These are phyloP conservation scores for Cladopsammia gracilis DNA, from an alignment of 64 coral and sea anemone genomes.

Conservation along the genomic window DNA sequence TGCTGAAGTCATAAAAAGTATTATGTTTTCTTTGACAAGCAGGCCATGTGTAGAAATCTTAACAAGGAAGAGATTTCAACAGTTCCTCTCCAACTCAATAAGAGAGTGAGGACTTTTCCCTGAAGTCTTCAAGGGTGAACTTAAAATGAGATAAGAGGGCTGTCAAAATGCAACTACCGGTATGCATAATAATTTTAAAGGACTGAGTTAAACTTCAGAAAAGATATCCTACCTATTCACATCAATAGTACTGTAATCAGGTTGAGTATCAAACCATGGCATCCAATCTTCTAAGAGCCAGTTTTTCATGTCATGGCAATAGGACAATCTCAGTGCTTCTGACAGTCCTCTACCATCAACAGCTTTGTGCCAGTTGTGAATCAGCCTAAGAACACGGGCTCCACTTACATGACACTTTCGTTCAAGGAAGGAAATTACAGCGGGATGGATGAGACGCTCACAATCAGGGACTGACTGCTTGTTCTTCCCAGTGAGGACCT, in stretches of 20 bases:
- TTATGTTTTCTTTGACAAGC: too few relatives aligned
- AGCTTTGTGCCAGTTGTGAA: slow-evolving; percentile 74
- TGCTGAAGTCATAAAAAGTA: too few relatives aligned
- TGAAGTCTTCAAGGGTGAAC: too few relatives aligned
- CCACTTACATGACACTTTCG: slow-evolving; percentile 11
- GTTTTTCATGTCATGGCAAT: slow-evolving; percentile 37
- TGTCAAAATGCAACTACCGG: too few relatives aligned
- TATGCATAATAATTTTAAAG: too few relatives aligned
- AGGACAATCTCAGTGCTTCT: slow-evolving; percentile 18
- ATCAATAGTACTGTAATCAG: slow-evolving; percentile 58
- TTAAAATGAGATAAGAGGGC: too few relatives aligned
- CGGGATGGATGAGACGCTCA: slow-evolving; percentile 26
- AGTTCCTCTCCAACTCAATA: too few relatives aligned
- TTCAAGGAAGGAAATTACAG: slow-evolving; percentile 57
- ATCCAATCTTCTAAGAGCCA: slow-evolving; percentile 75
- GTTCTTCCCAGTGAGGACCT: slow-evolving; percentile 62
- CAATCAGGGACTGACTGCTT: slow-evolving; percentile 67
- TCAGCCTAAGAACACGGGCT: slow-evolving; percentile 12
- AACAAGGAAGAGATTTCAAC: too few relatives aligned
- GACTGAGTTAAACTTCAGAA: neutral
- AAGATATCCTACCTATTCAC: slow-evolving; percentile 50
- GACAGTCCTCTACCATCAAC: slow-evolving; percentile 65
- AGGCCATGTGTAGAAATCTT: too few relatives aligned
- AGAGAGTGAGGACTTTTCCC: too few relatives aligned
- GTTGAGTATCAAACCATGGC: slow-evolving; percentile 32